These are phyloP conservation scores for Microcebus jonahi DNA, from an alignment of 2,113 vertebrate genomes.

Conservation along the genomic window DNA sequence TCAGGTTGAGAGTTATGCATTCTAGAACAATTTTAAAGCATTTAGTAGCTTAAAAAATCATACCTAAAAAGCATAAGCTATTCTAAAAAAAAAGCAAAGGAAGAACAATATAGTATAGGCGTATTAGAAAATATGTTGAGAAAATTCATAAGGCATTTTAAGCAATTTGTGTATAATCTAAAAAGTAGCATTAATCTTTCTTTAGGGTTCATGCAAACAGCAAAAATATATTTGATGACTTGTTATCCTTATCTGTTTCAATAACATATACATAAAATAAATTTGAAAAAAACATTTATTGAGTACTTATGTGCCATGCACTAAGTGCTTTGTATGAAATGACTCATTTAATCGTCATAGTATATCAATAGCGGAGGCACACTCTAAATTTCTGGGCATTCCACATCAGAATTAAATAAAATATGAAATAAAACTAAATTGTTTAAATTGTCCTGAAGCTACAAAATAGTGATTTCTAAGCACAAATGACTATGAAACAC, in stretches of 20 bases:
- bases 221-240: constrained; percentile 20
- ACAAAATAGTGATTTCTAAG: constrained; percentile 39
- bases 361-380: not conserved
- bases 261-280: constrained; percentile 5
- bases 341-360: constrained; percentile 26
- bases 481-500: not conserved
- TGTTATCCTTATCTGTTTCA: not conserved
- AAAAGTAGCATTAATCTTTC: constrained; percentile 27
- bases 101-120: not conserved
- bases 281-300: not conserved
- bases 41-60: not conserved
- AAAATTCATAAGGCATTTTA: not conserved
- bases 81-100: constrained; percentile 17
- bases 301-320: not conserved
- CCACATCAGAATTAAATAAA: constrained; percentile 21
- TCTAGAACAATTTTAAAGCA: constrained; percentile 33
- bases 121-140: constrained; percentile 42
- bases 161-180: not conserved
- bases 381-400: constrained; percentile 44
- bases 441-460: constrained; percentile 29
- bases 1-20: not conserved
- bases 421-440: constrained; percentile 30
- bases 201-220: constrained; percentile 10
- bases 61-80: not conserved
- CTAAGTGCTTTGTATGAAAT: not conserved